A percentile compares a stretch with the other conserved stretches of the same genome.
These are phyloP conservation scores for Scaptodrosophila latifasciaeformis DNA, from an alignment of 2,888 invertebrate species.

Conservation along the genomic window DNA sequence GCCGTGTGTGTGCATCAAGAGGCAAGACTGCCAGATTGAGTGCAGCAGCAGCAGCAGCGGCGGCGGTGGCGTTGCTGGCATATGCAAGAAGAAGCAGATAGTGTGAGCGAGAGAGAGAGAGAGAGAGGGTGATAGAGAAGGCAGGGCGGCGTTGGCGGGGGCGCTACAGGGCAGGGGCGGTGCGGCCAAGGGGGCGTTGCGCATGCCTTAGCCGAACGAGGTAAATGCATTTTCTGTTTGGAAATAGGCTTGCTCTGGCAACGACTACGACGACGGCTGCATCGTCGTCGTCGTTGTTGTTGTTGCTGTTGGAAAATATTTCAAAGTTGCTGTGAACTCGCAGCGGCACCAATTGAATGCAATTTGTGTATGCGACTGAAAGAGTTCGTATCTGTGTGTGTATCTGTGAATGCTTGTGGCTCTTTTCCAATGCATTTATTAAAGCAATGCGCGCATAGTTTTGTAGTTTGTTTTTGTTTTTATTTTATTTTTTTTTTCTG, in stretches of 20 bases:
- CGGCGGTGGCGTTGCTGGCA: background rate
- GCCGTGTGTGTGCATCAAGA: too few relatives aligned
- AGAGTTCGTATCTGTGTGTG: conserved; percentile 20
- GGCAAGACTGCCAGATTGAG: background rate
- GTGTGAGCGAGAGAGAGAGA: background rate
- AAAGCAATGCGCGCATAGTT: conserved; percentile 65
- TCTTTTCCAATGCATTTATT: conserved; percentile 53
- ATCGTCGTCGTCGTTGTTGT: conserved; percentile 28
- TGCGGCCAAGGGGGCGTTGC: conserved; percentile 37
- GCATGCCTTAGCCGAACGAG: conserved; percentile 39
- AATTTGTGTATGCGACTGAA: conserved; percentile 46
- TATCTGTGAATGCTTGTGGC: conserved; percentile 18
- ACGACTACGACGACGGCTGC: conserved; percentile 15
- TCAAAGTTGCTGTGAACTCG: conserved; percentile 70
- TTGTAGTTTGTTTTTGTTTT: background rate
- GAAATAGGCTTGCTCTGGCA: conserved; percentile 42
- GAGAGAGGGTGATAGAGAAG: background rate
- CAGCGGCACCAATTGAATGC: conserved; percentile 69
- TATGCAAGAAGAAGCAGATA: background rate
- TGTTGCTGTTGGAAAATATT: conserved; percentile 63
- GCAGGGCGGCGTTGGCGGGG: background rate
- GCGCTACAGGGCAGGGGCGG: background rate
- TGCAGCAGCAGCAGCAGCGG: conserved; percentile 1
- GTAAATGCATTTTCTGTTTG: conserved; percentile 51
- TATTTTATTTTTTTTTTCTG: background rate